Evolutionary conservation across 2,888 invertebrate genomes (phyloP), one percentile per base, ranked within the genome.

Genomic region (Tipula confusa): DNA sequence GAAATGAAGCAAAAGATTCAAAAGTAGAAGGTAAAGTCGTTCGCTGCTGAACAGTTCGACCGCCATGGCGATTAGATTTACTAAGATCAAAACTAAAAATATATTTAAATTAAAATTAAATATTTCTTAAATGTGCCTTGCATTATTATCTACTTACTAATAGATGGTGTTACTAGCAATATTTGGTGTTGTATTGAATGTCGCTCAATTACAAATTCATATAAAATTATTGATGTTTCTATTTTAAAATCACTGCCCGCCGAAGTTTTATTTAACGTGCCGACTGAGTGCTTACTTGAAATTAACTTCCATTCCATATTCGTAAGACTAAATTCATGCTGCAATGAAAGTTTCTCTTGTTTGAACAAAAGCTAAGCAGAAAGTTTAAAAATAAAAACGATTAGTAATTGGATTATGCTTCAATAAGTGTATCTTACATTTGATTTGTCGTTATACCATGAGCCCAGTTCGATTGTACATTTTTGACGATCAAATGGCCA

Each of bases 401-500:
- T 24, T 1, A 83, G 2, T 28, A n/a, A n/a, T n/a, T n/a, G n/a
- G n/a, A n/a, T 33, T 83, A 6, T 64, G 9, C 48, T 48, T 81
- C 28, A 18, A 79, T 91, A 86, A 24, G 24, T 24, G 3, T 64
- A 80, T n/a, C 92, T 91, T 0, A 94, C 88, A 87, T 93, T 93
- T 87, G 93, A 92, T 0, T 92, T 93, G 3, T 91, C 36, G n/a
- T 28, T 84, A 13, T 85, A 84, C 94, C 94, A 94, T 0, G 94
- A 93, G 9, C 94, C 94, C 85, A 93, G 91, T 48, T 90, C 91
- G 33, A 94, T 85, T 0, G 91, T 90, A 87, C 95, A 95, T 84
- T 91, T 92, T 87, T 94, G 94, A 11, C 87, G 87, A 86, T 94
- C 94, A 86, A 92, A 94, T 0, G 94, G 94, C 93, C 93, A 94